Percentiles rank a stretch among this genome's conserved stretches.
Evolutionary conservation across 2,113 vertebrate species (phyloP).

Genomic region (Hippocampus guttulatus): DNA sequence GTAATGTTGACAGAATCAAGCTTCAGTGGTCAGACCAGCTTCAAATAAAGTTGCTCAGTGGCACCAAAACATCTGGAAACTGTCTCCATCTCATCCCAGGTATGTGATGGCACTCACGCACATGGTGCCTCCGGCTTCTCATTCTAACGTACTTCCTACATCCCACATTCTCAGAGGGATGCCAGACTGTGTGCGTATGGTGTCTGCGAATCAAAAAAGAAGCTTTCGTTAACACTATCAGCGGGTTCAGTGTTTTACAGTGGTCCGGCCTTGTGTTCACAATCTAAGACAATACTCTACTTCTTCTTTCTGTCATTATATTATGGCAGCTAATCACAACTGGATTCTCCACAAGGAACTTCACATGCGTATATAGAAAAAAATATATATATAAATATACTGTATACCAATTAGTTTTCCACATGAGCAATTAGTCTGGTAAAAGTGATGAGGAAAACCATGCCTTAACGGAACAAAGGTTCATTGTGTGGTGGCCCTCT

Average conservation of each 20-base stretch:
- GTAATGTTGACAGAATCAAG: not conserved
- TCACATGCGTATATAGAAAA: too few species aligned
- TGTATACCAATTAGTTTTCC: not conserved
- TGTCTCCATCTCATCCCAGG: conserved; percentile 17
- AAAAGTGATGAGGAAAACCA: not conserved
- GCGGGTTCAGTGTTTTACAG: not conserved
- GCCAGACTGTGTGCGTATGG: not conserved
- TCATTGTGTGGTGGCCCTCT: too few species aligned
- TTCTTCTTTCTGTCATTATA: not conserved
- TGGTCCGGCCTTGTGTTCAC: not conserved
- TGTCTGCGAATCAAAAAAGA: conserved; percentile 2
- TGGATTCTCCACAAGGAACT: not conserved
- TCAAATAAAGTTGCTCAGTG: conserved; percentile 1
- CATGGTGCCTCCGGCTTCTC: not conserved
- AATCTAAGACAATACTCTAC: not conserved
- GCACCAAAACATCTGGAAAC: conserved; percentile 47
- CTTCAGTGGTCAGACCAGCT: not conserved
- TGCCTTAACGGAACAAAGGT: too few species aligned
- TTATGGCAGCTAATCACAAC: not conserved
- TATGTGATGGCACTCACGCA: conserved; percentile 20
- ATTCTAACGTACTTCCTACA: conserved; percentile 13
- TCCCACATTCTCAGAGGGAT: conserved; percentile 1
- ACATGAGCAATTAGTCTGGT: not conserved
- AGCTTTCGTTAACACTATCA: not conserved
- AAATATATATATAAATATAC: too few species aligned